phyloP scores from a whole-genome alignment of 2,113 vertebrate species.

The Tetrao urogallus region DNA sequence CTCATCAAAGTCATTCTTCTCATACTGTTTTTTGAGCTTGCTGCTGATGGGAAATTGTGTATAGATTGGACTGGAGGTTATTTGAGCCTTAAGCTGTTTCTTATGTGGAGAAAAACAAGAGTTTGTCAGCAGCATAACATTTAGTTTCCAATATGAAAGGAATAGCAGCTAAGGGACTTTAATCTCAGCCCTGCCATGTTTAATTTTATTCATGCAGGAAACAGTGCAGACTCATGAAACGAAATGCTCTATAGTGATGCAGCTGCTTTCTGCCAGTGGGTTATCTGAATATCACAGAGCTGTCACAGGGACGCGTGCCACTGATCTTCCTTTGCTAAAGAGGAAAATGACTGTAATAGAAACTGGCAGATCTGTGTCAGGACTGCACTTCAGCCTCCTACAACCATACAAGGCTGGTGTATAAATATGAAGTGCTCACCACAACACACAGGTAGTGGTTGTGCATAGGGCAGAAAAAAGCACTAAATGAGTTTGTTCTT shows the following conservation, averaged over 20 bases:
- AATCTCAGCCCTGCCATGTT: background rate
- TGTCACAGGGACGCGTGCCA: background rate
- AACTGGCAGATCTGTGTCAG: constrained; percentile 40
- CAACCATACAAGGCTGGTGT: background rate
- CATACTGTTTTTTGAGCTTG: background rate
- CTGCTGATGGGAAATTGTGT: background rate
- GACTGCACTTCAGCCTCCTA: background rate
- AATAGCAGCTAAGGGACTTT: background rate
- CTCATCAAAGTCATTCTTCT: background rate
- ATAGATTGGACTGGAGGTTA: background rate
- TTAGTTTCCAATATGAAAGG: background rate
- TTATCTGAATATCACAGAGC: background rate
- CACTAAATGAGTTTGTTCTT: background rate
- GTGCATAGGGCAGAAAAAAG: background rate
- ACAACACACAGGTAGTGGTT: background rate
- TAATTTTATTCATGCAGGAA: constrained; percentile 32
- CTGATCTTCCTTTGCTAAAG: background rate
- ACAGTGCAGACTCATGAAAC: background rate
- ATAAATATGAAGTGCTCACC: background rate
- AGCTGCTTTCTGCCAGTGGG: constrained; percentile 35
- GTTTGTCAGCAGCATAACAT: background rate
- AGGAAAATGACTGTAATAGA: background rate
- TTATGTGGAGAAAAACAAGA: background rate
- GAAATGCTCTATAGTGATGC: background rate
- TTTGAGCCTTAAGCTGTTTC: background rate